A percentile compares a stretch with the other conserved stretches of the same genome.
Evolutionary conservation across 2,888 invertebrate genomes (phyloP).

Genomic region (Eudemis profundana): DNA sequence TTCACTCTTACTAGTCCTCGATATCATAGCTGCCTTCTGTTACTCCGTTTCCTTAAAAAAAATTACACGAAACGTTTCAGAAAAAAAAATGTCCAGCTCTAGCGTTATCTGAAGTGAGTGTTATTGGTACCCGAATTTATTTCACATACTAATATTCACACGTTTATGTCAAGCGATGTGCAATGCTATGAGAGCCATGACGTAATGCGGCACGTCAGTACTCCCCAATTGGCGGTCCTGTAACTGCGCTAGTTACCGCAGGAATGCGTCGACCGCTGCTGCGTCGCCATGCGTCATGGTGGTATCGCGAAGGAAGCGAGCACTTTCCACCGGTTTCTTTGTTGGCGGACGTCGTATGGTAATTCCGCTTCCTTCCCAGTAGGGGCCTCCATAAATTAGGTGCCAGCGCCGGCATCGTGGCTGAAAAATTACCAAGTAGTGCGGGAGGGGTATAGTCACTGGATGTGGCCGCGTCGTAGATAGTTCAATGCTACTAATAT

Average conservation of each 20-base stretch:
- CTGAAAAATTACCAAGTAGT: slow-evolving; percentile 80
- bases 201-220: not conserved
- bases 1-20: too few species aligned
- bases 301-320: slow-evolving; percentile 65
- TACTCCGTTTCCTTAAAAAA: too few species aligned
- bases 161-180: too few species aligned
- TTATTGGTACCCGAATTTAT: too few species aligned
- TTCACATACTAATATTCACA: too few species aligned
- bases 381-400: slow-evolving; percentile 75
- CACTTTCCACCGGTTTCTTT: slow-evolving; percentile 72
- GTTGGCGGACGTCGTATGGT: slow-evolving; percentile 79
- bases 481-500: too few species aligned
- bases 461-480: slow-evolving; percentile 23
- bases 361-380: slow-evolving; percentile 79
- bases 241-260: not conserved
- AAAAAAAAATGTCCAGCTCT: too few species aligned
- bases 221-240: not conserved
- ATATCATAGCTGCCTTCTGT: too few species aligned
- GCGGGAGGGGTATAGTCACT: slow-evolving; percentile 10
- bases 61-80: too few species aligned
- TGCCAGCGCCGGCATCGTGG: slow-evolving; percentile 69
- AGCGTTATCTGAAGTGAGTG: too few species aligned
- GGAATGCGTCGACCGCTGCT: slow-evolving; percentile 47
- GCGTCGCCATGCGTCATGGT: slow-evolving; percentile 60
- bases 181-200: too few species aligned